Evolutionary conservation across 2,888 invertebrate genomes (phyloP).

Genomic region (Eumacrocentrus americanus): DNA sequence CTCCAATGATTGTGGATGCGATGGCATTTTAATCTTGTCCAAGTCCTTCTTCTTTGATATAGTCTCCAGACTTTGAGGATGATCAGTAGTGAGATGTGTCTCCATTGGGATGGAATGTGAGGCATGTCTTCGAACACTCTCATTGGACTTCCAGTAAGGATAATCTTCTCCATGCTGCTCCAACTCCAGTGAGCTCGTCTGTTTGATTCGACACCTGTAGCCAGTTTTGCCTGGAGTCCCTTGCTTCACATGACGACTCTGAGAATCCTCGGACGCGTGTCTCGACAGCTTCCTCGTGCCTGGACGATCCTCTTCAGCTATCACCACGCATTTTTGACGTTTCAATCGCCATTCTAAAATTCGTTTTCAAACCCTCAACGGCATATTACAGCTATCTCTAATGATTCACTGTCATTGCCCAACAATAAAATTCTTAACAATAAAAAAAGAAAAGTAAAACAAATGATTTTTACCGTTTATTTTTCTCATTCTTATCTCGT

Average conservation of each 20-base stretch:
- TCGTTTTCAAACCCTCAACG: not conserved
- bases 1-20: conserved; percentile 58
- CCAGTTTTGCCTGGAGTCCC: conserved; percentile 60
- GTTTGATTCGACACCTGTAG: conserved; percentile 63
- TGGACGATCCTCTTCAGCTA: conserved; percentile 50
- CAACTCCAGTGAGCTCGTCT: conserved; percentile 67
- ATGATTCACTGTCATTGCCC: not conserved
- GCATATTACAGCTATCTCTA: conserved; percentile 1
- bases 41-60: conserved; percentile 53
- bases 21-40: conserved; percentile 57
- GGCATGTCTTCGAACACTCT: conserved; percentile 53
- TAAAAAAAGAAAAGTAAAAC: no score
- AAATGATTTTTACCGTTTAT: conserved; percentile 45
- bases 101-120: conserved; percentile 56
- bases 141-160: conserved; percentile 57
- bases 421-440: not conserved
- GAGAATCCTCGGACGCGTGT: conserved; percentile 55
- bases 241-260: conserved; percentile 55
- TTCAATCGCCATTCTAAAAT: conserved; percentile 46
- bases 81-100: conserved; percentile 52
- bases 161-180: conserved; percentile 54
- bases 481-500: conserved; percentile 44
- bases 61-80: conserved; percentile 57
- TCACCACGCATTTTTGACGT: conserved; percentile 49
- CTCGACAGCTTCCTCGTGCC: conserved; percentile 50